phyloP scores from a whole-genome alignment of 2,888 invertebrate species.

The Rhodophaea formosa region DNA sequence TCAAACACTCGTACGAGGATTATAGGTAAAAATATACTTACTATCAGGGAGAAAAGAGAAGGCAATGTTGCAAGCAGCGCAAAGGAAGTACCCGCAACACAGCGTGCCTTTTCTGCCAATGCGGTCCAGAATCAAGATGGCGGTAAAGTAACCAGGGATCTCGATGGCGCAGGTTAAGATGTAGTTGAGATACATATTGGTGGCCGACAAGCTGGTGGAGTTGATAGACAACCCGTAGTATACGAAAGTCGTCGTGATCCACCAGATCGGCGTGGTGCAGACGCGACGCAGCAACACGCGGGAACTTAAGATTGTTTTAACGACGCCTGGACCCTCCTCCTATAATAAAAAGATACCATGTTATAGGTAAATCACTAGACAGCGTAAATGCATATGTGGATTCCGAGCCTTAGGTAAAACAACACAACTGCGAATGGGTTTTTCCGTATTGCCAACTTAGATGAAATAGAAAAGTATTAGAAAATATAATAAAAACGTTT shows the following conservation, averaged over 20 bases:
- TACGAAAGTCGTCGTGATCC: constrained; percentile 83
- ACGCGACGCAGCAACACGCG: constrained; percentile 8
- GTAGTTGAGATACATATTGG: constrained; percentile 83
- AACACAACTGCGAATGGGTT: too few species aligned
- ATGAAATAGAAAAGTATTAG: too few species aligned
- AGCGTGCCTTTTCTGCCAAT: constrained; percentile 82
- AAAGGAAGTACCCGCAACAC: constrained; percentile 78
- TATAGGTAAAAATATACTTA: constrained; percentile 35
- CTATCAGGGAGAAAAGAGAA: constrained; percentile 78
- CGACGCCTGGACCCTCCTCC: constrained; percentile 10
- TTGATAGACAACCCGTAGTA: constrained; percentile 84
- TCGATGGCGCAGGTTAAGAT: constrained; percentile 82
- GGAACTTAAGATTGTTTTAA: constrained; percentile 18
- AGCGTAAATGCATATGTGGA: too few species aligned
- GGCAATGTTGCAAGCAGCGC: constrained; percentile 79
- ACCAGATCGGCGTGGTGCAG: constrained; percentile 69
- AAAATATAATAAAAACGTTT: too few species aligned
- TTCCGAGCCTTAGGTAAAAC: too few species aligned
- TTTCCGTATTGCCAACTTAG: too few species aligned
- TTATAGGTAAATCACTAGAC: too few species aligned
- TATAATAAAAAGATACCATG: too few species aligned
- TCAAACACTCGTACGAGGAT: too few species aligned
- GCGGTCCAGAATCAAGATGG: constrained; percentile 80
- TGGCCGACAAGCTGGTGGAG: constrained; percentile 81
- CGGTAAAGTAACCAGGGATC: constrained; percentile 84